Conservation (phyloP, 2,113 vertebrate genomes). For the Aix galericulata region DNA sequence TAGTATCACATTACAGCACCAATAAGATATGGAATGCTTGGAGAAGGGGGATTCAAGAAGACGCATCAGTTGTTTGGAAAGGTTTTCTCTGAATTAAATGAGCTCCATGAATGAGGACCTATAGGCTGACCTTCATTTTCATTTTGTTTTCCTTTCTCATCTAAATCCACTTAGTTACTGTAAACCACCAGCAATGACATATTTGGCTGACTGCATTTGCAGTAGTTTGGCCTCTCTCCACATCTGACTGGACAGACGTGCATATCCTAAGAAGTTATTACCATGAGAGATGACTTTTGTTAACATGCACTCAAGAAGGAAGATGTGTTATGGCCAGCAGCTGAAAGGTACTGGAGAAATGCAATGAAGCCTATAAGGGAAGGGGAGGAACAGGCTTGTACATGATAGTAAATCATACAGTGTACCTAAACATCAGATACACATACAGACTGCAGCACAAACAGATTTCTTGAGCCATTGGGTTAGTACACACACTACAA, state of each 20-base stretch:
- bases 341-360: background rate
- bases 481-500: background rate
- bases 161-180: background rate
- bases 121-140: background rate
- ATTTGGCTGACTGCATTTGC: background rate
- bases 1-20: background rate
- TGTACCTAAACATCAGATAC: background rate
- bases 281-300: background rate
- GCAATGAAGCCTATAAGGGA: accelerated
- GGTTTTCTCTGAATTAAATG: background rate
- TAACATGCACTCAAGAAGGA: background rate
- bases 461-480: background rate
- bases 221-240: background rate
- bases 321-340: background rate
- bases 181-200: background rate
- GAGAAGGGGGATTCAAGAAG: background rate
- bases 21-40: background rate
- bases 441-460: background rate
- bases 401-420: accelerated
- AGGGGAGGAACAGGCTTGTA: background rate
- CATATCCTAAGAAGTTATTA: background rate
- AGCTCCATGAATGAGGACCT: background rate
- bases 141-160: background rate
- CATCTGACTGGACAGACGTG: background rate
- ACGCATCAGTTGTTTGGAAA: background rate